phyloP scores from a whole-genome alignment of 1,140 invertebrate species.

The Onthophagus taurus region DNA sequence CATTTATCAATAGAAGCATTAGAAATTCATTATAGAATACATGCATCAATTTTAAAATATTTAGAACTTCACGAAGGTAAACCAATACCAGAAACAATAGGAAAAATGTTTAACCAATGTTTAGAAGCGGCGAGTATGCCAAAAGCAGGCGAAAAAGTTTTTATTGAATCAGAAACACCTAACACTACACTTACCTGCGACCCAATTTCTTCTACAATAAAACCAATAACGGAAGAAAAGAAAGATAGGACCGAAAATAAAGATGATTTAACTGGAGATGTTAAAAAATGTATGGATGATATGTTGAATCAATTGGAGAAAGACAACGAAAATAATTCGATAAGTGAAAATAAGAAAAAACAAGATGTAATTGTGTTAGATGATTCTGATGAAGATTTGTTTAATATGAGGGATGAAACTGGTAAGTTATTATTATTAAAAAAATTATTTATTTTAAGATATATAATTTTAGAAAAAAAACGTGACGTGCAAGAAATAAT shows the following conservation, averaged over 20 bases:
- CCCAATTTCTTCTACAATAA: too few species aligned
- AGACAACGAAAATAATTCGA: slow-evolving; percentile 6
- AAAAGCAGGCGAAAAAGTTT: slow-evolving; percentile 4
- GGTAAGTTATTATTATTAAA: not conserved
- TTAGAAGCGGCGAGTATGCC: slow-evolving; percentile 22
- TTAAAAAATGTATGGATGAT: slow-evolving; percentile 22
- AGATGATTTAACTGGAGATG: slow-evolving; percentile 8
- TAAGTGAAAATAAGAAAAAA: not conserved
- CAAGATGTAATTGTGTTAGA: slow-evolving; percentile 31
- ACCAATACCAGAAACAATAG: slow-evolving; percentile 25
- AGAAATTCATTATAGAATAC: slow-evolving; percentile 75
- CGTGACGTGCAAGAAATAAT: slow-evolving; percentile 41
- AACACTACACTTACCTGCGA: too few species aligned
- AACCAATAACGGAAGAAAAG: slow-evolving; percentile 3
- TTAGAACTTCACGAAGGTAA: slow-evolving; percentile 57
- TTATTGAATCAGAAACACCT: too few species aligned
- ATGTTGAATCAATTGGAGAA: slow-evolving; percentile 21
- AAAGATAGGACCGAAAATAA: slow-evolving; percentile 1
- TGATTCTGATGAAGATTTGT: slow-evolving; percentile 31
- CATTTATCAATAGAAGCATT: slow-evolving; percentile 81
- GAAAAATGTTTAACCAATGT: slow-evolving; percentile 34
- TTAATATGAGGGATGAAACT: not conserved
- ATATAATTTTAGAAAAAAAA: not conserved
- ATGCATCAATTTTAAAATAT: slow-evolving; percentile 78
- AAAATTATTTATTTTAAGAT: not conserved